Conservation (phyloP, 2,113 vertebrate genomes). For the Dunckerocampus dactyliophorus region DNA sequence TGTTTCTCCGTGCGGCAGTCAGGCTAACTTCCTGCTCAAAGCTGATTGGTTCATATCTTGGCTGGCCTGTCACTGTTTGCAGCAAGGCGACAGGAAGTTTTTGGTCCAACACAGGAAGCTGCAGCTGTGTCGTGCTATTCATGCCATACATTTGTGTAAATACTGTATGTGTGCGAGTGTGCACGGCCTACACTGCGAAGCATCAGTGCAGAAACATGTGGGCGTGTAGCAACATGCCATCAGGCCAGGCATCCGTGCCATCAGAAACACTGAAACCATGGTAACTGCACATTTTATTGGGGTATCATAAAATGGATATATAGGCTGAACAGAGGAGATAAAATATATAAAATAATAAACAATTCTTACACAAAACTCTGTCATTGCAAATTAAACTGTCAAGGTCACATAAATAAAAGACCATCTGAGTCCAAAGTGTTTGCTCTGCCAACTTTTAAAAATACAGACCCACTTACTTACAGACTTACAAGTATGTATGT, state of each 20-base stretch:
- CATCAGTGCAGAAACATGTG: slow-evolving; percentile 45
- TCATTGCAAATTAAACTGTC: neutral
- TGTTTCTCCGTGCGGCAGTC: slow-evolving; percentile 67
- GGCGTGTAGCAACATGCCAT: slow-evolving; percentile 48
- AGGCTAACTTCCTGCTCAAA: slow-evolving; percentile 70
- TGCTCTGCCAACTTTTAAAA: neutral
- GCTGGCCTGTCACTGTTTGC: slow-evolving; percentile 54
- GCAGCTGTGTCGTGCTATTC: slow-evolving; percentile 54
- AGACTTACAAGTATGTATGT: neutral
- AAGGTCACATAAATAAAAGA: neutral
- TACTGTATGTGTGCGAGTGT: slow-evolving; percentile 1
- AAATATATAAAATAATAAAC: neutral
- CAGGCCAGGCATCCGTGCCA: slow-evolving; percentile 40
- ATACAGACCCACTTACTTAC: neutral
- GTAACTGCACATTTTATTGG: slow-evolving; percentile 51
- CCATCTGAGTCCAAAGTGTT: neutral
- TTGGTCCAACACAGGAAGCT: slow-evolving; percentile 62
- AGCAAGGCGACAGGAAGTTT: slow-evolving; percentile 67
- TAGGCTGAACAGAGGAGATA: slow-evolving; percentile 13
- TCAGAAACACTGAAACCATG: slow-evolving; percentile 64
- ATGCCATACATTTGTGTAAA: slow-evolving; percentile 6
- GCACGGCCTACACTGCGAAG: slow-evolving; percentile 12
- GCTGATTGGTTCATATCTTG: slow-evolving; percentile 69
- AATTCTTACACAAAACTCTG: too few relatives aligned
- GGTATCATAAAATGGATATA: slow-evolving; percentile 35